These are phyloP conservation scores for Lates japonicus DNA, from an alignment of 2,797 vertebrate genomes.

Conservation along the genomic window DNA sequence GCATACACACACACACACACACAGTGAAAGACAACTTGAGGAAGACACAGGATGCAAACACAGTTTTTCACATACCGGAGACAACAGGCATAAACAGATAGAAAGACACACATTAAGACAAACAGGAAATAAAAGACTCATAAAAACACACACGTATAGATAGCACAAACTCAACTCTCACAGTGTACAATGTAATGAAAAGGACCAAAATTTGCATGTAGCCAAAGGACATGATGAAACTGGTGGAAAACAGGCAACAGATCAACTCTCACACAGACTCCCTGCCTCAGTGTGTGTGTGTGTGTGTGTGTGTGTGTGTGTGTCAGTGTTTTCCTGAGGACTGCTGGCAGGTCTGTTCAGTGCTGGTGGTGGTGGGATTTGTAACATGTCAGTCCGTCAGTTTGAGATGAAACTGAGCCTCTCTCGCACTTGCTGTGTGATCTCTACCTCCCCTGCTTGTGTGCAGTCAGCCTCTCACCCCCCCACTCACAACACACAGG, in stretches of 20 bases:
- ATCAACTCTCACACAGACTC: slow-evolving; percentile 47
- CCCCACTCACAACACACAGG: slow-evolving; percentile 3
- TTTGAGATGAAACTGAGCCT: slow-evolving; percentile 63
- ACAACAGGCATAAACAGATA: slow-evolving; percentile 29
- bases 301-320: slow-evolving; percentile 30
- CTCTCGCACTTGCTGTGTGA: slow-evolving; percentile 44
- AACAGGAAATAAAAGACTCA: slow-evolving; percentile 23
- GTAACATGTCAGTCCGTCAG: slow-evolving; percentile 58
- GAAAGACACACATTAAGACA: not conserved
- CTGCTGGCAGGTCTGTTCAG: slow-evolving; percentile 61
- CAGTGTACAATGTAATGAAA: slow-evolving; percentile 40
- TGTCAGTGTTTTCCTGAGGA: slow-evolving; percentile 42
- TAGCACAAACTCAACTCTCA: slow-evolving; percentile 16
- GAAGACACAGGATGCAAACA: slow-evolving; percentile 34
- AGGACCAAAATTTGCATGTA: slow-evolving; percentile 55
- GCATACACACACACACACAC: slow-evolving; percentile 32
- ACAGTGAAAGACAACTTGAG: slow-evolving; percentile 52
- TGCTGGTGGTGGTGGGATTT: slow-evolving; percentile 62
- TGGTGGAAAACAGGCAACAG: slow-evolving; percentile 58
- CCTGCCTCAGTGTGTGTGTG: not conserved
- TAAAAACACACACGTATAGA: slow-evolving; percentile 11
- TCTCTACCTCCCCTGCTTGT: slow-evolving; percentile 41
- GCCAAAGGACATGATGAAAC: slow-evolving; percentile 74
- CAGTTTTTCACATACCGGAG: slow-evolving; percentile 29
- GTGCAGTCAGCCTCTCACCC: not conserved